A percentile compares a stretch with the other conserved stretches of the same genome.
Evolutionary conservation across 1,140 invertebrate genomes (phyloP).

Genomic region (Sycophaga agraensis): DNA sequence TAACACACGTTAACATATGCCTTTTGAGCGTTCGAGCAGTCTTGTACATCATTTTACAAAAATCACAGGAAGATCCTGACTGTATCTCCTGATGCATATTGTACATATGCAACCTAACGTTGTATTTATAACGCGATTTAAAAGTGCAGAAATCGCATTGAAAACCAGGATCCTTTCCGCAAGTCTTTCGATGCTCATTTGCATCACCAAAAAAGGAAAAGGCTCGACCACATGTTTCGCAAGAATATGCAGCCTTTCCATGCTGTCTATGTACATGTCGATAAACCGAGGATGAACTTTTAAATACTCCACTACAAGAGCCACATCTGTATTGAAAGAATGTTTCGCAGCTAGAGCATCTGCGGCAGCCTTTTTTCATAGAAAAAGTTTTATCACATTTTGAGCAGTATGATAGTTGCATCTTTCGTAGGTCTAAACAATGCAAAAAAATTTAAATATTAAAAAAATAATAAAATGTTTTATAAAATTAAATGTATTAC

Average conservation of each 20-base stretch:
- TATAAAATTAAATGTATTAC: too few relatives aligned
- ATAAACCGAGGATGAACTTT: not conserved
- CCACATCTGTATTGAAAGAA: not conserved
- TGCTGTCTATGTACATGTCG: conserved; percentile 4
- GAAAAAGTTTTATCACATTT: not conserved
- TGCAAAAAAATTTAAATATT: too few relatives aligned
- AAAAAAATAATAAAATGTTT: too few relatives aligned
- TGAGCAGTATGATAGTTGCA: not conserved
- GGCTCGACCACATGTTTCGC: not conserved
- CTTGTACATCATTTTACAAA: not conserved
- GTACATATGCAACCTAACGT: not conserved
- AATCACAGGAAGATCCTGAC: not conserved
- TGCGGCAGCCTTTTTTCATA: not conserved
- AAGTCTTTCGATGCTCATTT: conserved; percentile 1
- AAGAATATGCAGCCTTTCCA: not conserved
- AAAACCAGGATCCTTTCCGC: conserved; percentile 1
- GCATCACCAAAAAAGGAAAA: conserved; percentile 8
- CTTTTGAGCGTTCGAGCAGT: too few relatives aligned
- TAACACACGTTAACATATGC: too few relatives aligned
- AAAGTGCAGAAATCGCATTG: conserved; percentile 7
- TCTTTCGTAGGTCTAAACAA: too few relatives aligned
- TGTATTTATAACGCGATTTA: conserved; percentile 10
- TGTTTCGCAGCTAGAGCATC: not conserved
- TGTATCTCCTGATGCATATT: conserved; percentile 13
- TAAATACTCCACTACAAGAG: not conserved